Conservation (phyloP, 2,797 vertebrate species). For the Tokudaia muenninki region DNA sequence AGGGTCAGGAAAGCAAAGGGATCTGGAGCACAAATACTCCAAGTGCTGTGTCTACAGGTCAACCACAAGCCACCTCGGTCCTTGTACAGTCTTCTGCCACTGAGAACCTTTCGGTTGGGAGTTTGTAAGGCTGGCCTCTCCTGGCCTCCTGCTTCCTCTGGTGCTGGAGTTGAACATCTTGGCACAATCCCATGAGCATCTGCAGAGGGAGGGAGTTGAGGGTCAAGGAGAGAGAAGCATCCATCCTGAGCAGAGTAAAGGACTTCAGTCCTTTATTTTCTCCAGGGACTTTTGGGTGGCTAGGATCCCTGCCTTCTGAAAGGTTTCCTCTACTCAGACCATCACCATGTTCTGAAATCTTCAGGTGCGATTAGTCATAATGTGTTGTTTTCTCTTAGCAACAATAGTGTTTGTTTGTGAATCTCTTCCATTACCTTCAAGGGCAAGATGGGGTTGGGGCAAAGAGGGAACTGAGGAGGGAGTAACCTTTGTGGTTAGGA, state of each 20-base stretch:
- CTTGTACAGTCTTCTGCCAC: neutral
- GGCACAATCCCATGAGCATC: neutral
- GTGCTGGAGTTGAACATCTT: neutral
- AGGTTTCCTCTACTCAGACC: slow-evolving; percentile 50
- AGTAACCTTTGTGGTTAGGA: neutral
- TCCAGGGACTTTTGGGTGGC: neutral
- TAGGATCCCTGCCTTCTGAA: slow-evolving; percentile 28
- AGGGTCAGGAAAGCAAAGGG: neutral
- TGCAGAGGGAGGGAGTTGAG: neutral
- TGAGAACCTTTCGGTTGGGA: neutral
- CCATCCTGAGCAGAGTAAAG: neutral
- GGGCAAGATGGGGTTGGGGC: neutral
- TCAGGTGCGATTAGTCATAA: neutral
- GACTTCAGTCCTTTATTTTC: neutral
- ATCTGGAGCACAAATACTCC: neutral
- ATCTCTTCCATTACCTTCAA: neutral
- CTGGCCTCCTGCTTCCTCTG: neutral
- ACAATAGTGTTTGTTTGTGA: neutral
- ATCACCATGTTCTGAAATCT: neutral
- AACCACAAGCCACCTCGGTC: neutral
- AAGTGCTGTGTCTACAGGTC: neutral
- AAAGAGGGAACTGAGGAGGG: too few species aligned
- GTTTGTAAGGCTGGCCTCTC: neutral
- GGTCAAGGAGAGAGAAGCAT: neutral
- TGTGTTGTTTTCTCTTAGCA: neutral